Evolutionary conservation across 2,888 invertebrate species (phyloP), one percentile per base, ranked within the genome.

Genomic region (Erebia ligea): DNA sequence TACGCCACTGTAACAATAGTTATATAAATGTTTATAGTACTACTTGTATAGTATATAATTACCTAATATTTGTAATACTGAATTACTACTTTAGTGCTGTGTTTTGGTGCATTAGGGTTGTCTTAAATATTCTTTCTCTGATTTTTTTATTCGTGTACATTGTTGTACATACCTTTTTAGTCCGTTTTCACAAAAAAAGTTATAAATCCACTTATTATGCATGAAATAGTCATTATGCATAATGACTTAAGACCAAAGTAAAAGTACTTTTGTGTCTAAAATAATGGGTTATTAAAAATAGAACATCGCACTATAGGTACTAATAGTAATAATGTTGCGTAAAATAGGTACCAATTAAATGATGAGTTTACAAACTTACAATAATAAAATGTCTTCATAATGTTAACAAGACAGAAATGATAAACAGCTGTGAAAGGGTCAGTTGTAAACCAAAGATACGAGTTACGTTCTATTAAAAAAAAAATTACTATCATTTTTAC

Each of bases 391-490:
- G 19, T 19, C 19, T 57, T 25, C 15, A 57, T 25, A 34, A 15
- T n/a, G 25, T 34, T 21, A 21, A 13, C 19, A 11, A 21, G 13
- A 21, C 25, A 21, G 21, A 56, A 56, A 25, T 15, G 2, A 19
- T 17, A 10, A 54, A n/a, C n/a, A n/a, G n/a, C 19, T 54, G 17
- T 57, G 34, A 58, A 59, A 9, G 40, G 59, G 59, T 42, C 59
- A 59, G 59, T 59, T 59, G n/a, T 42, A 59, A 59, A 59, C 59
- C 59, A 59, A 59, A 59, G 59, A 59, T n/a, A n/a, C 40, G 5
- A 42, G n/a, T 34, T 34, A 34, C 5, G 6, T 34, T 34, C 6
- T 34, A 34, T 34, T 25, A 25, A 25, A 34, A 34, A 34, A 25
- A 4, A 25, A 25, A 25, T 25, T 0, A 3, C 3, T 25, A 25